These are phyloP conservation scores for Drosophila asahinai DNA, from an alignment of 1,140 invertebrate genomes.

Conservation along the genomic window DNA sequence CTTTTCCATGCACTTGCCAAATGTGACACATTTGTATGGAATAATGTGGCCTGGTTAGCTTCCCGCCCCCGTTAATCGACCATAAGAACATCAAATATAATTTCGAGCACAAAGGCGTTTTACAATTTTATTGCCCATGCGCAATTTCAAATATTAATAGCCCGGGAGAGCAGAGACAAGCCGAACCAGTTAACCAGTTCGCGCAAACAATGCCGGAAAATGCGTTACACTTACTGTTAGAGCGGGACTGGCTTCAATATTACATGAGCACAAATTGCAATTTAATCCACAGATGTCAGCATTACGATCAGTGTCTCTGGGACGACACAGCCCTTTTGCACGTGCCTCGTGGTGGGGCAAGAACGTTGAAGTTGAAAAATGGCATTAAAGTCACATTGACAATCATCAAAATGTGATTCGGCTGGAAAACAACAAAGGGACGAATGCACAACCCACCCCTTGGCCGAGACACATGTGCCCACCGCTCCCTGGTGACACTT, in stretches of 20 bases:
- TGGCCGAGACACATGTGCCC: constrained; percentile 65
- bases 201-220: constrained; percentile 47
- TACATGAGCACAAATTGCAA: constrained; percentile 85
- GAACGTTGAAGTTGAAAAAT: constrained; percentile 82
- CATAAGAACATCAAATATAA: constrained; percentile 79
- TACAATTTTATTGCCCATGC: constrained; percentile 75
- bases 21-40: constrained; percentile 3
- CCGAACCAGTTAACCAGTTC: constrained; percentile 44
- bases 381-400: constrained; percentile 85
- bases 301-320: constrained; percentile 75
- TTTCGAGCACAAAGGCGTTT: constrained; percentile 57
- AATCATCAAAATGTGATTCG: constrained; percentile 85
- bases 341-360: constrained; percentile 43
- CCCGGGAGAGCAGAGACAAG: constrained; percentile 27
- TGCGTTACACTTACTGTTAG: constrained; percentile 38
- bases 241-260: constrained; percentile 64
- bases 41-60: not conserved
- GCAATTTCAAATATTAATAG: constrained; percentile 79
- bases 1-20: not conserved
- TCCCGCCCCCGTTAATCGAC: constrained; percentile 58
- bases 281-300: constrained; percentile 85
- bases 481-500: constrained; percentile 74
- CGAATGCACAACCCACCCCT: constrained; percentile 26
- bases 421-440: constrained; percentile 67
- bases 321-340: constrained; percentile 67